Evolutionary conservation across 2,888 invertebrate genomes (phyloP), one percentile per base, ranked within the genome.

Genomic region (Pandemis corylana): DNA sequence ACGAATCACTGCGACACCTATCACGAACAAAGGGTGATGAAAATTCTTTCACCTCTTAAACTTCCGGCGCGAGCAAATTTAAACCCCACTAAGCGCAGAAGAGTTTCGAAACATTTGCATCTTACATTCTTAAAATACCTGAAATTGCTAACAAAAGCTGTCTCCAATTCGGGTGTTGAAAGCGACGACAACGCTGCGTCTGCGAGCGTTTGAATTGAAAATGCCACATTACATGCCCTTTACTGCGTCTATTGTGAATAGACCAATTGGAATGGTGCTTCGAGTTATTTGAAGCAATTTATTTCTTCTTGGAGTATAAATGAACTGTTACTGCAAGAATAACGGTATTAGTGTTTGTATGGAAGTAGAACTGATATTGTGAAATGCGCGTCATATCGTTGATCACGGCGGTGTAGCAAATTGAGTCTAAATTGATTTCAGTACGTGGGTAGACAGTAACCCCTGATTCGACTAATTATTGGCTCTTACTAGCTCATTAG

Each of bases 71-170:
- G 10, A 20, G 59, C 20, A 28, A 59, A 59, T 59, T 20, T 28
- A 56, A 59, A 28, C 20, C 28, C 59, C 59, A 28, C 59, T 10
- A 28, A 59, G 59, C n/a, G 36, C 28, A 28, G 15, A 46, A 46
- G 64, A 46, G 20, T 49, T 15, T 6, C 46, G 28, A 12, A 46
- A 20, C 65, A 49, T 20, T 49, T 13, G 28, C 64, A 61, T 59
- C 64, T 74, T 74, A 66, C 49, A 68, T 61, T 66, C 53, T 51
- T 70, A 62, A 69, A 74, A 70, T 61, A 65, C 66, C 53, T 66
- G 66, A 66, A 70, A 66, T 66, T 15, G 66, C 70, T 74, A 66
- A 74, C 74, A 74, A 74, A 74, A 74, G 74, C 74, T 70, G 74
- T 74, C 74, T 74, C 49, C 69, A 62, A 74, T 74, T 70, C 69